Evolutionary conservation across 1,140 invertebrate species (phyloP).

Genomic region (Steinernema khuongi): DNA sequence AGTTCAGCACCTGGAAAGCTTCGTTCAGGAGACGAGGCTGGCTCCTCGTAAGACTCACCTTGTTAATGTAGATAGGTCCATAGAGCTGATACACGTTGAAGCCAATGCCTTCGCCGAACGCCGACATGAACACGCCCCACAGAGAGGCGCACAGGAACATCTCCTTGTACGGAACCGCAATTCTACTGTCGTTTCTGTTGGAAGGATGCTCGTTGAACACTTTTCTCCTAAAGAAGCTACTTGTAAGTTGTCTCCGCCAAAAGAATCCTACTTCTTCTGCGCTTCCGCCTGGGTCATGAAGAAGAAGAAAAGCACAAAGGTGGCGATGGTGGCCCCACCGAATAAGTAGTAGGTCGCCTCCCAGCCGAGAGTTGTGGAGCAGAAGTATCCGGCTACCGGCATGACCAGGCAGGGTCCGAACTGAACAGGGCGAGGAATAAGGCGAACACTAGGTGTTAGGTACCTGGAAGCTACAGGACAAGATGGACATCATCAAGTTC

Average conservation of each 20-base stretch:
- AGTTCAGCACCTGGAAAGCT: constrained; percentile 29
- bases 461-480: neutral
- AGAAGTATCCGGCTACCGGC: neutral
- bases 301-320: neutral
- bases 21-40: neutral
- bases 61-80: constrained; percentile 11
- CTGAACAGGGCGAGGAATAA: too few relatives aligned
- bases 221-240: neutral
- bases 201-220: neutral
- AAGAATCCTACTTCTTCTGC: neutral
- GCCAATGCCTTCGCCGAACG: constrained; percentile 20
- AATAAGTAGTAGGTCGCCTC: neutral
- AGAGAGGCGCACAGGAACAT: constrained; percentile 2
- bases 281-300: neutral
- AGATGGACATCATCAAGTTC: constrained; percentile 2
- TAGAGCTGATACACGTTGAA: constrained; percentile 7
- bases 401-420: neutral
- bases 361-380: neutral
- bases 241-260: neutral
- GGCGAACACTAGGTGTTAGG: too few relatives aligned
- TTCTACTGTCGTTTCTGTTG: neutral
- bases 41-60: constrained; percentile 6
- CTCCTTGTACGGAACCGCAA: neutral
- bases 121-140: neutral
- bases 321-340: neutral